Evolutionary conservation across 2,888 invertebrate species (phyloP), one percentile per base, ranked within the genome.

Genomic region (Macaria notata): DNA sequence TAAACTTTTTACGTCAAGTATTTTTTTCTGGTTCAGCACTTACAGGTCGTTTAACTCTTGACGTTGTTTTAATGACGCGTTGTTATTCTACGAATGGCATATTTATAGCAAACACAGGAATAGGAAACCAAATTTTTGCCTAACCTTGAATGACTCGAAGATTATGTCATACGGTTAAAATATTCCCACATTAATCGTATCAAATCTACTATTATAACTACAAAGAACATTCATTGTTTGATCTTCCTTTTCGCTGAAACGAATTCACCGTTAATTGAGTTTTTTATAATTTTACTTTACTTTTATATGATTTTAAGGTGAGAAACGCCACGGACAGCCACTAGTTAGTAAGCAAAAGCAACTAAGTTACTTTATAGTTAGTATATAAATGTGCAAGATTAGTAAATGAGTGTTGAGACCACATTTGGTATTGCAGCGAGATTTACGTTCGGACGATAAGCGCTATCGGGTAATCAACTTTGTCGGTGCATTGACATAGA

Each of bases 391-490:
- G 64, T 73, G 72, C 76, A 73, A 73, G 67, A 50, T 50, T 49
- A 49, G 19, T 19, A 19, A 19, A 19, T 19, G 19, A 19, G 19
- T 19, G 1, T 1, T 19, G 19, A 1, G 2, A 19, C 19, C 54
- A 54, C 38, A 72, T 72, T 66, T 56, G 63, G 64, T 72, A 73
- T 72, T 79, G 74, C 73, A 75, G 68, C 70, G 69, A 73, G 78
- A 77, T 78, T 75, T 73, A 78, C 65, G 64, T 75, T 68, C 62
- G 56, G 59, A 59, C 63, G 79, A 79, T 76, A 79, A 72, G 68
- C 68, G 76, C 81, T 88, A 88, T 88, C 88, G 85, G 87, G 74
- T 78, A 81, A 78, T 84, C 78, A 85, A 81, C 86, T 76, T 75
- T 69, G 62, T 78, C 64, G 66, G 70, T 74, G 75, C 76, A 75